Evolutionary conservation across 1,140 invertebrate genomes (phyloP).

Genomic region (Meloidogyne hapla): DNA sequence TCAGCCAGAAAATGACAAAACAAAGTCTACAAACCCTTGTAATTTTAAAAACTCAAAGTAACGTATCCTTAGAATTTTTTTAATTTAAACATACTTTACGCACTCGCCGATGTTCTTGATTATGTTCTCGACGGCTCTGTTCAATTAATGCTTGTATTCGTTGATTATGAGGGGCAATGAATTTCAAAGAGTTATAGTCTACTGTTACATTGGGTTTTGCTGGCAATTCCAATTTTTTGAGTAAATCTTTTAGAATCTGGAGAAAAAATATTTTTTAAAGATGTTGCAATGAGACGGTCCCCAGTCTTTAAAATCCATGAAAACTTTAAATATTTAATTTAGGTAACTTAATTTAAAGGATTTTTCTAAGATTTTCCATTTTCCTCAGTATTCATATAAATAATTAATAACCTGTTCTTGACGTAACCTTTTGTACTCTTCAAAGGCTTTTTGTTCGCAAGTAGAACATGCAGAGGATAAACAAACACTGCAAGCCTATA

Average conservation of each 20-base stretch:
- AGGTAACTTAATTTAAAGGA: no score
- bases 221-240: conserved; percentile 46
- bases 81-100: conserved; percentile 27
- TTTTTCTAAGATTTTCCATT: no score
- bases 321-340: no score
- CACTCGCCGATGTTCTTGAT: conserved; percentile 37
- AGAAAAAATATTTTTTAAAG: no score
- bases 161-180: conserved; percentile 32
- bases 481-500: neutral
- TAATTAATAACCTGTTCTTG: neutral
- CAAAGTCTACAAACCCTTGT: neutral
- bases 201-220: conserved; percentile 50
- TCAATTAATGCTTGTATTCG: conserved; percentile 44
- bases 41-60: neutral
- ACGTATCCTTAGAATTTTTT: neutral
- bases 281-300: no score
- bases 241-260: conserved; percentile 47
- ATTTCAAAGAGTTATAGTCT: conserved; percentile 34
- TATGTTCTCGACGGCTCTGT: conserved; percentile 36
- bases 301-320: no score
- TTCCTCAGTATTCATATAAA: no score
- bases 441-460: conserved; percentile 3
- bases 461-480: neutral
- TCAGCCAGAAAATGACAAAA: no score
- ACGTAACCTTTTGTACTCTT: conserved; percentile 1